phyloP scores from a whole-genome alignment of 2,888 invertebrate species.

The Slavum lentiscoides region DNA sequence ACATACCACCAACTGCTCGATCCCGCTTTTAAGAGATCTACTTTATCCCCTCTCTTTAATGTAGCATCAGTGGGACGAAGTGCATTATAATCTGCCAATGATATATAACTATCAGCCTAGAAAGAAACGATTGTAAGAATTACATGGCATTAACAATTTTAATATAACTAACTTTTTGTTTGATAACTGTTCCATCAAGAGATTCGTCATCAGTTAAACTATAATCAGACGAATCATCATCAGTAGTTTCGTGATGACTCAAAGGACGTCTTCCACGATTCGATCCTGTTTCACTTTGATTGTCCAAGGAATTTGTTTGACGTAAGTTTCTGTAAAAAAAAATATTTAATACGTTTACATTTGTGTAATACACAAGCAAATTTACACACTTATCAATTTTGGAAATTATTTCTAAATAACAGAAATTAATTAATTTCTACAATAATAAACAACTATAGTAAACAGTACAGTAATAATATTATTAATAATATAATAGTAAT shows the following conservation, averaged over 20 bases:
- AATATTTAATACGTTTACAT: neutral
- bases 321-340: conserved; percentile 40
- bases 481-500: no score
- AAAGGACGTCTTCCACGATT: conserved; percentile 53
- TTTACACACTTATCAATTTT: neutral
- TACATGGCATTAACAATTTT: neutral
- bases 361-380: neutral
- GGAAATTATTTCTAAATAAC: no score
- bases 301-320: conserved; percentile 53
- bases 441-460: neutral
- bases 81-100: conserved; percentile 90
- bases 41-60: conserved; percentile 85
- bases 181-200: conserved; percentile 39
- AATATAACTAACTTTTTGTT: conserved; percentile 34
- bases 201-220: conserved; percentile 85
- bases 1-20: conserved; percentile 98
- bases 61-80: conserved; percentile 89
- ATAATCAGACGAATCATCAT: conserved; percentile 89
- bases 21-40: conserved; percentile 88
- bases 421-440: neutral
- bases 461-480: no score
- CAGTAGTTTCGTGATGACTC: conserved; percentile 61
- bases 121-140: conserved; percentile 55
- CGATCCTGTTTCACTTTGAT: conserved; percentile 45
- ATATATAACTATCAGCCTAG: conserved; percentile 80